phyloP scores from a whole-genome alignment of 1,140 invertebrate species.

The Bilobella aurantiaca region DNA sequence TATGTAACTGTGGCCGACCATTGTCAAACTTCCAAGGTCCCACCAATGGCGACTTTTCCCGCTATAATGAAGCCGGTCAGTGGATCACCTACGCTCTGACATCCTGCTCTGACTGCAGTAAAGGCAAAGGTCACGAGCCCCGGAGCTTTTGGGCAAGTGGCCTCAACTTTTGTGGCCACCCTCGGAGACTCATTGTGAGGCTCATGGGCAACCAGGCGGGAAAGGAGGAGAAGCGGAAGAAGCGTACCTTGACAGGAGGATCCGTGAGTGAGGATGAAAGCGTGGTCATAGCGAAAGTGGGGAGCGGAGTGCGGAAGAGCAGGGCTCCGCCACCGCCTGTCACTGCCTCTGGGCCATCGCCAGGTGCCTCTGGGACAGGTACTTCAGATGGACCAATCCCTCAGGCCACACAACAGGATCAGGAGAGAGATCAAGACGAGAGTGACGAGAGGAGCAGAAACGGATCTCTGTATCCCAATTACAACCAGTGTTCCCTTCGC shows the following conservation, averaged over 20 bases:
- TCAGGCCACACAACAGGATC: too few relatives aligned
- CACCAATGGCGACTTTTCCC: not conserved
- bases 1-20: not conserved
- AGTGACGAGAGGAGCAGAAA: too few relatives aligned
- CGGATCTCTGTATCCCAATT: too few relatives aligned
- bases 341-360: too few relatives aligned
- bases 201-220: conserved; percentile 22
- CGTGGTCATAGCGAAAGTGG: too few relatives aligned
- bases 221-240: conserved; percentile 14
- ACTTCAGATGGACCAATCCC: too few relatives aligned
- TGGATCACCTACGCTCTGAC: not conserved
- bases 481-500: not conserved
- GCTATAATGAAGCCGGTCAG: not conserved
- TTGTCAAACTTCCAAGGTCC: not conserved
- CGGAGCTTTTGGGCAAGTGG: conserved; percentile 2
- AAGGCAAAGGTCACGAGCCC: not conserved
- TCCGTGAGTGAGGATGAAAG: not conserved
- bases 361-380: too few relatives aligned
- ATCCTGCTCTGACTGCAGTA: not conserved
- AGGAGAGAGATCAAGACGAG: too few relatives aligned
- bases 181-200: not conserved
- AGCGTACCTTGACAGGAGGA: not conserved
- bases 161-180: conserved; percentile 11
- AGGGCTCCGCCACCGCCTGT: too few relatives aligned
- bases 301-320: too few relatives aligned